Percentiles rank a stretch among this genome's conserved stretches.
phyloP scores from a whole-genome alignment of 2,888 invertebrate genomes.

The Tipula unca region DNA sequence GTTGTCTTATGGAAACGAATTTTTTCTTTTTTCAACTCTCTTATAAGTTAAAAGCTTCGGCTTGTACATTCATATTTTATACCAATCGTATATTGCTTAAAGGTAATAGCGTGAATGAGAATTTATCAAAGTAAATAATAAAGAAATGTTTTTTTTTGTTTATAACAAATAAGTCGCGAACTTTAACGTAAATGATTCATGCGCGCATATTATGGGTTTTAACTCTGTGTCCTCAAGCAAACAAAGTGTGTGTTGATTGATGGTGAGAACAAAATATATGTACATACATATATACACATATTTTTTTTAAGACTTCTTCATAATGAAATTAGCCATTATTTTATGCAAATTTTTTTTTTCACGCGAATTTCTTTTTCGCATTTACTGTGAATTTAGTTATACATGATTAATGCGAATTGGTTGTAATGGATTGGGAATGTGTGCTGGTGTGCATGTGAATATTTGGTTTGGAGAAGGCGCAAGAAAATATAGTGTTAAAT shows the following conservation, averaged over 20 bases:
- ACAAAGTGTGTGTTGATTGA: conserved; percentile 14
- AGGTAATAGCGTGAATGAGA: conserved; percentile 14
- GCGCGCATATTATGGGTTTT: neutral
- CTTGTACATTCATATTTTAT: neutral
- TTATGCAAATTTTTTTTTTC: neutral
- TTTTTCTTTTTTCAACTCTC: neutral
- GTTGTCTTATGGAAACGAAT: neutral
- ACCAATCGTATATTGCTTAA: neutral
- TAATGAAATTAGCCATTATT: neutral
- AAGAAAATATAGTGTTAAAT: no score
- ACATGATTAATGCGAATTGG: neutral
- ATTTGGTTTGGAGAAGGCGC: neutral
- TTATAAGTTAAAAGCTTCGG: neutral
- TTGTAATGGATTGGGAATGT: neutral
- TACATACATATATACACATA: neutral
- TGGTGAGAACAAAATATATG: neutral
- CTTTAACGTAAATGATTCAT: conserved; percentile 14
- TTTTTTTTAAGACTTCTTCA: neutral
- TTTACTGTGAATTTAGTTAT: neutral
- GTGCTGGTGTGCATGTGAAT: neutral
- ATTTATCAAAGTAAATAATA: neutral
- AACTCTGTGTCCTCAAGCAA: neutral
- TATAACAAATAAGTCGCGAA: neutral
- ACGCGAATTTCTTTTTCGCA: neutral
- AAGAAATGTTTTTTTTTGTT: no score